phyloP scores from a whole-genome alignment of 1,140 invertebrate genomes.

The Aphelenchoides fujianensis region DNA sequence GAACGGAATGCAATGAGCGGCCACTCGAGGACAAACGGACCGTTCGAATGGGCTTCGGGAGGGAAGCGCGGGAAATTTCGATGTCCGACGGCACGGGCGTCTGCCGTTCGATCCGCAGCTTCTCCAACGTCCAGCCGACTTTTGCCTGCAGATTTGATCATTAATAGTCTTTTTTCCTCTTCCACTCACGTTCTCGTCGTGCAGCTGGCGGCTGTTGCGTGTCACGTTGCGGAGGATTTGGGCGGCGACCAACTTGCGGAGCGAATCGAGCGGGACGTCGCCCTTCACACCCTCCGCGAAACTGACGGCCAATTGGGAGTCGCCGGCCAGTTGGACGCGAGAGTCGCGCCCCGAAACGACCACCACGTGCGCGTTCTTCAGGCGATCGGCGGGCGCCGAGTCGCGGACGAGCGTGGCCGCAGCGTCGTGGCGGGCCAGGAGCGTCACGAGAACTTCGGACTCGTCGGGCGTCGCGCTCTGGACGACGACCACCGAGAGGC shows the following conservation, averaged over 20 bases:
- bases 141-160: neutral
- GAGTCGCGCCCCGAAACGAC: neutral
- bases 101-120: neutral
- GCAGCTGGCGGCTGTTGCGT: neutral
- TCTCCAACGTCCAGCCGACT: conserved; percentile 1
- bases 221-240: neutral
- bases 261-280: neutral
- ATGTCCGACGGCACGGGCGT: conserved; percentile 57
- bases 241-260: neutral
- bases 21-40: conserved; percentile 4
- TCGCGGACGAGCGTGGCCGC: neutral
- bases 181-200: neutral
- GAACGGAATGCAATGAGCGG: neutral
- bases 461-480: neutral
- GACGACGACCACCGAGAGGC: neutral
- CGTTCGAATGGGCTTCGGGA: conserved; percentile 52
- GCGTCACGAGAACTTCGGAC: neutral
- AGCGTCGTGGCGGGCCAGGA: neutral
- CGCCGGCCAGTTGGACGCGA: neutral
- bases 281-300: neutral
- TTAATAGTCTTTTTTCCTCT: too few species aligned
- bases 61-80: conserved; percentile 52
- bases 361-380: neutral
- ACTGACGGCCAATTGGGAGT: neutral
- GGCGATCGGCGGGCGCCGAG: neutral